Conservation (phyloP, 2,797 vertebrate genomes). For the Brachymystax lenok region DNA sequence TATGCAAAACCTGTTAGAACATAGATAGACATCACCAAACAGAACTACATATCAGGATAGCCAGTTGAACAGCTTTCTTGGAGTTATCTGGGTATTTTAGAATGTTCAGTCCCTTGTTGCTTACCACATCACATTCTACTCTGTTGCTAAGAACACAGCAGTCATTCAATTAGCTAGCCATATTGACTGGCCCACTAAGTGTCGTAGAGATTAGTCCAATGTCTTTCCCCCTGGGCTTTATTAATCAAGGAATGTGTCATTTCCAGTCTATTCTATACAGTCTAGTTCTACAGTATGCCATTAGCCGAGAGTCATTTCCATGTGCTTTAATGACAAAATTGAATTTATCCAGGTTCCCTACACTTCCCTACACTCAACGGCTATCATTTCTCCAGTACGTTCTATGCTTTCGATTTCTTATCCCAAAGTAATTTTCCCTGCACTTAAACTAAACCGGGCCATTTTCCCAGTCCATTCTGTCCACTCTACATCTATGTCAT, state of each 20-base stretch:
- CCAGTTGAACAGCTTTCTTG: no score
- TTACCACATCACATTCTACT: no score
- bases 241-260: not conserved
- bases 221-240: not conserved
- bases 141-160: not conserved
- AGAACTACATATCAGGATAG: no score
- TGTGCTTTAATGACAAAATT: not conserved
- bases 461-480: slow-evolving; percentile 23
- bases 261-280: no score
- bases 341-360: no score
- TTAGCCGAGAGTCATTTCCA: no score
- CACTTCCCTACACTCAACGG: no score
- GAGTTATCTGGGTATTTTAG: no score
- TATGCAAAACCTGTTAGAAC: no score
- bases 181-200: not conserved
- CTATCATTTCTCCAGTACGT: not conserved
- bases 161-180: not conserved
- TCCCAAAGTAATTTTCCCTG: not conserved
- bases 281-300: no score
- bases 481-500: slow-evolving; percentile 22
- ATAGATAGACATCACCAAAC: no score
- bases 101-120: no score
- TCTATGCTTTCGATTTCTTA: not conserved
- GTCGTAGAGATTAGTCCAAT: not conserved
- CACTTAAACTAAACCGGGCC: slow-evolving; percentile 2